Percentiles rank a stretch among this genome's conserved stretches.
Conservation (phyloP, 2,888 invertebrate species). For the Melieria omissa region DNA sequence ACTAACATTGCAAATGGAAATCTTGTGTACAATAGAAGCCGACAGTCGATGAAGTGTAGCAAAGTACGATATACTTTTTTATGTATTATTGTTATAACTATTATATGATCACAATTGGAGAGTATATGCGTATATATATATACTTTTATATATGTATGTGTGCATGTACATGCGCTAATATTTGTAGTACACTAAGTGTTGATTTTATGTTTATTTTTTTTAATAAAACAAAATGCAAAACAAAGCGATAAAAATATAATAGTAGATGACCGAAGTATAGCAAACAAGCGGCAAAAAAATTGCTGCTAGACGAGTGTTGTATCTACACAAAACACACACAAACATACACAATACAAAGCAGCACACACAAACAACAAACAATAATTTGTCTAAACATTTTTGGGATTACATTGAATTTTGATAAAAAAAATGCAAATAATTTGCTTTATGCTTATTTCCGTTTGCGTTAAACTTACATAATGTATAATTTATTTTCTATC, state of each 20-base stretch:
- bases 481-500: neutral
- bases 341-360: neutral
- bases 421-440: neutral
- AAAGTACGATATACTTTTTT: slow-evolving; percentile 13
- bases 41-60: neutral
- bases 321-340: neutral
- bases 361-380: neutral
- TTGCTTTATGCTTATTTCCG: too few relatives aligned
- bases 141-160: slow-evolving; percentile 16
- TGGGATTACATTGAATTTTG: neutral
- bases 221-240: slow-evolving; percentile 9
- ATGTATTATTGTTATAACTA: slow-evolving; percentile 41
- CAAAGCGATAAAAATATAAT: neutral
- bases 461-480: neutral
- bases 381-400: too few relatives aligned
- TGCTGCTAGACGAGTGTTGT: neutral
- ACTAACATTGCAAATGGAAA: slow-evolving; percentile 27
- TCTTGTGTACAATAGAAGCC: neutral
- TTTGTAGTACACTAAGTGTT: slow-evolving; percentile 40
- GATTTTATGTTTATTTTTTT: slow-evolving; percentile 39
- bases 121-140: slow-evolving; percentile 21
- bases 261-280: neutral
- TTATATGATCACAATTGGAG: slow-evolving; percentile 10
- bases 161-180: slow-evolving; percentile 11
- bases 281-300: neutral